Conservation (phyloP, 35 echinoderm and acorn worm genomes). For the Acanthaster planci region DNA sequence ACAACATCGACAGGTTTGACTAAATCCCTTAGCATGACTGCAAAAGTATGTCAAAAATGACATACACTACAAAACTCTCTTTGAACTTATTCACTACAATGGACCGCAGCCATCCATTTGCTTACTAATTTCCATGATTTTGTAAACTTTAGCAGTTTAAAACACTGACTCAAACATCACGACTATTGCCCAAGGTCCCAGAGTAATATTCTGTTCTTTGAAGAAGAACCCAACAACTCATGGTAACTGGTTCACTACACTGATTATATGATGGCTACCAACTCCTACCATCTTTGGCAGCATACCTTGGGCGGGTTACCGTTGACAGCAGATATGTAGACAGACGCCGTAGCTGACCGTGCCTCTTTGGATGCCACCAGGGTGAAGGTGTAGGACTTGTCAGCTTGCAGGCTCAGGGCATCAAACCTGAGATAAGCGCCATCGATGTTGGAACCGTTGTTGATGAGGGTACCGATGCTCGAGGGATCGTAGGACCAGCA, state of each 20-base stretch:
- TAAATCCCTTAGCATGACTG: too few relatives aligned
- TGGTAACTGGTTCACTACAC: not conserved
- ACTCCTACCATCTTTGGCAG: not conserved
- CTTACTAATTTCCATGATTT: too few relatives aligned
- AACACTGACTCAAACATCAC: not conserved
- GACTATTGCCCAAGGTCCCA: not conserved
- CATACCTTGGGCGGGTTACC: slow-evolving; percentile 90
- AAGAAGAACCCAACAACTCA: not conserved
- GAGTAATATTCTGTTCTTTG: not conserved
- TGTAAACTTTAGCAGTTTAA: too few relatives aligned
- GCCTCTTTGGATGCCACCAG: slow-evolving; percentile 56
- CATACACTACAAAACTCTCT: too few relatives aligned
- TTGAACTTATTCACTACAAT: too few relatives aligned
- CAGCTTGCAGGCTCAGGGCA: slow-evolving; percentile 73
- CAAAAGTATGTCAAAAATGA: too few relatives aligned
- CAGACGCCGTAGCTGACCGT: slow-evolving; percentile 45
- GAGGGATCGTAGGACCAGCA: slow-evolving; percentile 83
- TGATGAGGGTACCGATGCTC: slow-evolving; percentile 51
- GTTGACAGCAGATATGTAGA: slow-evolving; percentile 72
- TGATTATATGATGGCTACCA: not conserved
- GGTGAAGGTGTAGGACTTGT: slow-evolving; percentile 77
- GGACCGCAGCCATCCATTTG: too few relatives aligned
- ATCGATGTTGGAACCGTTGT: slow-evolving; percentile 45
- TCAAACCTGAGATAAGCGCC: slow-evolving; percentile 53
- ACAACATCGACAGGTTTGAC: too few relatives aligned